phyloP scores from a whole-genome alignment of 2,888 invertebrate genomes.

The Lamellibrachia columna region DNA sequence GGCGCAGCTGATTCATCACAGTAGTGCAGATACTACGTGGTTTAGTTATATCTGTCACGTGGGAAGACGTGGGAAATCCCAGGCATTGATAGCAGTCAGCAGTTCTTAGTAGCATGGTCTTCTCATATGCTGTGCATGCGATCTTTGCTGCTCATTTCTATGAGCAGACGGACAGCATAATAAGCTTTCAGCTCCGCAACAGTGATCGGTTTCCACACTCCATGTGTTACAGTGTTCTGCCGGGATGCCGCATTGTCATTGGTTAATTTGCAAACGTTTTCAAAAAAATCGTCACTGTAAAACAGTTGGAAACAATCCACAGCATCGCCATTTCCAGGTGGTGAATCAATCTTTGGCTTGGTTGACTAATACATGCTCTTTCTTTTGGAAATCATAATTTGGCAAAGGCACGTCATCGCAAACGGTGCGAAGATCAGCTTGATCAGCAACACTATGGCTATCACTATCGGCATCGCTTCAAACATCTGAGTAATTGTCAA shows the following conservation, averaged over 20 bases:
- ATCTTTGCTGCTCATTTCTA: too few species aligned
- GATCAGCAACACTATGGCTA: not conserved
- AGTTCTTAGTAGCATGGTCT: too few species aligned
- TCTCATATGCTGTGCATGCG: too few species aligned
- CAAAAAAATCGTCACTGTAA: not conserved
- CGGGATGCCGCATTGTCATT: not conserved
- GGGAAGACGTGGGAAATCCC: too few species aligned
- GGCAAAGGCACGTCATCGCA: not conserved
- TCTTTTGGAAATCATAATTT: not conserved
- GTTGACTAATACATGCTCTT: not conserved
- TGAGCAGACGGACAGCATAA: too few species aligned
- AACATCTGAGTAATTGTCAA: not conserved
- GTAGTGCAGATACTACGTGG: not conserved
- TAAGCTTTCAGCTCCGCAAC: too few species aligned
- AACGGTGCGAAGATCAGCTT: not conserved
- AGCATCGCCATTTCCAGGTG: not conserved
- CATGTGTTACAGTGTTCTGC: not conserved
- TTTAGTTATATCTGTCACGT: too few species aligned
- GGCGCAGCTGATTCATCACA: too few species aligned
- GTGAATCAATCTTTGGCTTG: not conserved
- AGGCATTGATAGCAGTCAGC: too few species aligned
- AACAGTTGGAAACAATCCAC: not conserved
- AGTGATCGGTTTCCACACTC: too few species aligned
- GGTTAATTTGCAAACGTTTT: not conserved
- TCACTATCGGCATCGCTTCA: not conserved